Conservation (phyloP, 2,888 invertebrate species). For the Trachelus iudaicus region DNA sequence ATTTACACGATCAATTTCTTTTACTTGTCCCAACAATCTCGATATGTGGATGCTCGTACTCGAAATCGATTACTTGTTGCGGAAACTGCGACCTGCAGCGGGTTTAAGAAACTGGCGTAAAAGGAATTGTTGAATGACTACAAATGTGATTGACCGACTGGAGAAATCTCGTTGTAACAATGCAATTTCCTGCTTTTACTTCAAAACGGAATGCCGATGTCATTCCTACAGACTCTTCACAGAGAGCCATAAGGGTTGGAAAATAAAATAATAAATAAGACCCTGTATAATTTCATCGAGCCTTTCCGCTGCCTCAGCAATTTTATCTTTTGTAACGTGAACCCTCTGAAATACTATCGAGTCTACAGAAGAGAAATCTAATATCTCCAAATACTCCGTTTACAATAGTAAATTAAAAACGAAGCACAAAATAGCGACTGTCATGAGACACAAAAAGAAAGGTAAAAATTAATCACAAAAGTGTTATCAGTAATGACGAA, state of each 20-base stretch:
- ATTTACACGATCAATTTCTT: not conserved
- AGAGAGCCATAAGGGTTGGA: not conserved
- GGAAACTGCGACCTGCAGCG: not conserved
- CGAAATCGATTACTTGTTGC: not conserved
- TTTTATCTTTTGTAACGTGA: not conserved
- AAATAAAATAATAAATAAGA: not conserved
- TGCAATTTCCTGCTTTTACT: not conserved
- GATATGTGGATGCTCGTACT: not conserved
- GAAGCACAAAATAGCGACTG: not conserved
- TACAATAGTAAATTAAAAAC: not conserved
- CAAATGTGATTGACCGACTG: not conserved
- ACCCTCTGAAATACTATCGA: not conserved
- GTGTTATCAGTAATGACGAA: not conserved
- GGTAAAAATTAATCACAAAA: not conserved
- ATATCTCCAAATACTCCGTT: not conserved
- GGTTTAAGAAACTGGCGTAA: not conserved
- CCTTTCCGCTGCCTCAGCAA: not conserved
- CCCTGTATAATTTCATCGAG: not conserved
- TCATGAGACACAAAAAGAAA: too few relatives aligned
- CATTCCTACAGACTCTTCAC: too few relatives aligned
- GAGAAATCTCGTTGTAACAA: not conserved
- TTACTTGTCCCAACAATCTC: not conserved
- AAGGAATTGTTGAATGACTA: not conserved
- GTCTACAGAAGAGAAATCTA: not conserved
- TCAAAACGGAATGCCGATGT: not conserved